A percentile compares a stretch with the other conserved stretches of the same genome.
phyloP scores from a whole-genome alignment of 2,113 vertebrate genomes.

The Equus quagga region DNA sequence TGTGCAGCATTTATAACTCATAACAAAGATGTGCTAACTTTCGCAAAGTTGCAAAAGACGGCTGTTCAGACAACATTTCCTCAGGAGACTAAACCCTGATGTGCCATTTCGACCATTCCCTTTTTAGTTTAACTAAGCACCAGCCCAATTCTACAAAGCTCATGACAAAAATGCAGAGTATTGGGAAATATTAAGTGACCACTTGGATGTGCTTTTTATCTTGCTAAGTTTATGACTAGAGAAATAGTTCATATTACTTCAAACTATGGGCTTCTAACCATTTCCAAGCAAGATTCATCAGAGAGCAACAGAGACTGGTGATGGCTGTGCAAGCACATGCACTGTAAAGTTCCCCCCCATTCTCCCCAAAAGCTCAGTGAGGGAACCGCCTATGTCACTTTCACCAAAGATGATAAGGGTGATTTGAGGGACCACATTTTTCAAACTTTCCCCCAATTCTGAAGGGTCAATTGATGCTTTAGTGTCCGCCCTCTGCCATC shows the following conservation, averaged over 20 bases:
- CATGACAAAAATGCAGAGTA: rapidly evolving
- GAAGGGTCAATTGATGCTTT: rapidly evolving
- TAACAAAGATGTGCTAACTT: rapidly evolving
- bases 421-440: rapidly evolving
- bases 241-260: rapidly evolving
- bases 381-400: rapidly evolving
- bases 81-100: rapidly evolving
- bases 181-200: not conserved
- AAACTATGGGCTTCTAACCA: rapidly evolving
- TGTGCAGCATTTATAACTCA: rapidly evolving
- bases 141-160: rapidly evolving
- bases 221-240: rapidly evolving
- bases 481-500: rapidly evolving
- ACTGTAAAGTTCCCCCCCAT: rapidly evolving
- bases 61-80: no score
- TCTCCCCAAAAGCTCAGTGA: not conserved
- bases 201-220: not conserved
- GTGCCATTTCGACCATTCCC: rapidly evolving
- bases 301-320: not conserved
- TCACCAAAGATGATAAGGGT: rapidly evolving
- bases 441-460: not conserved
- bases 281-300: not conserved
- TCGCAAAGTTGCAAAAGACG: rapidly evolving
- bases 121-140: not conserved
- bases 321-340: rapidly evolving